Conservation (phyloP, 2,888 invertebrate genomes). For the Rhagonycha fulva region DNA sequence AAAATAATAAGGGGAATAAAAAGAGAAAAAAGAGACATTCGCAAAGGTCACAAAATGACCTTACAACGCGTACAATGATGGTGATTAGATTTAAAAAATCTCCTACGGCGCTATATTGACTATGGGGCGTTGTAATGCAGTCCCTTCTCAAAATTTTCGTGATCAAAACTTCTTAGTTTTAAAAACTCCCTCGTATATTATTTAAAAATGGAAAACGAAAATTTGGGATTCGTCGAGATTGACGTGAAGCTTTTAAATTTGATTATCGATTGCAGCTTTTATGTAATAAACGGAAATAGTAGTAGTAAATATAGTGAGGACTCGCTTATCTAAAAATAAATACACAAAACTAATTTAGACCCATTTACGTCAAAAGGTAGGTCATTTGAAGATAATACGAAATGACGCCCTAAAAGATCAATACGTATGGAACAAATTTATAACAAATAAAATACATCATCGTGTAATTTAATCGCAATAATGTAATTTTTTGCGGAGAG, state of each 20-base stretch:
- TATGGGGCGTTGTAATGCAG: no score
- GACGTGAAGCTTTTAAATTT: not conserved
- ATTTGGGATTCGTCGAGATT: not conserved
- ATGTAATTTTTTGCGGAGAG: not conserved
- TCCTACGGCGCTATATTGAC: no score
- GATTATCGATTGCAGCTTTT: not conserved
- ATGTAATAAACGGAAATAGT: not conserved
- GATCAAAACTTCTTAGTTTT: no score
- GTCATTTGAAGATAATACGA: constrained; percentile 16
- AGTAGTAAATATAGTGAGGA: constrained; percentile 5
- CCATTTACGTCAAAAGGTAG: constrained; percentile 20
- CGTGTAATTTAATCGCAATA: not conserved
- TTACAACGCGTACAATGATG: no score
- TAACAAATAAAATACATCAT: not conserved
- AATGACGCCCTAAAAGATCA: not conserved
- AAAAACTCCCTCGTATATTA: no score
- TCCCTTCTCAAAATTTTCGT: no score
- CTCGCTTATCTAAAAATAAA: constrained; percentile 13
- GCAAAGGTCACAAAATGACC: no score
- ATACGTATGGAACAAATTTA: not conserved
- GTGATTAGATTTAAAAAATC: no score
- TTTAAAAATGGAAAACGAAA: no score
- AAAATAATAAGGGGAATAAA: no score
- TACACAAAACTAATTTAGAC: constrained; percentile 6
- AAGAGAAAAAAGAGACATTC: no score